Percentiles rank a stretch among this genome's conserved stretches.
Conservation (phyloP, 2,888 invertebrate species). For the Nebria brevicollis region DNA sequence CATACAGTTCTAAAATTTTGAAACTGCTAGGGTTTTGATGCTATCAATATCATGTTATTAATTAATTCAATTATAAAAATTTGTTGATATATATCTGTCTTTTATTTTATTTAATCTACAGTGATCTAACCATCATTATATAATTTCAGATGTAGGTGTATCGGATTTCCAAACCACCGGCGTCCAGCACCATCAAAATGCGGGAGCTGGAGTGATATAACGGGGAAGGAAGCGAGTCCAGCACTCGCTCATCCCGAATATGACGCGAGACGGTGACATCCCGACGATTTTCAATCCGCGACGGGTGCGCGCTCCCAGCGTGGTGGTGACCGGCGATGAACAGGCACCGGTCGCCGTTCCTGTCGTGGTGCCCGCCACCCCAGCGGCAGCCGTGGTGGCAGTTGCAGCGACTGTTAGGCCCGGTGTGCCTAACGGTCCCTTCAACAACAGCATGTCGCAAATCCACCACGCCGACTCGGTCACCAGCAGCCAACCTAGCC, state of each 20-base stretch:
- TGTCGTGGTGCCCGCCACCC: constrained; percentile 53
- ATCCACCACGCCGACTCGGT: constrained; percentile 63
- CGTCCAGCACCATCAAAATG: not conserved
- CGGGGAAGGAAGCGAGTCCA: not conserved
- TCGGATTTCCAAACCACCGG: not conserved
- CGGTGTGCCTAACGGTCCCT: constrained; percentile 63
- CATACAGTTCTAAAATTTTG: too few relatives aligned
- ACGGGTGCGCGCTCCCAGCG: constrained; percentile 59
- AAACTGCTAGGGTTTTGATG: too few relatives aligned
- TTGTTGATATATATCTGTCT: too few relatives aligned
- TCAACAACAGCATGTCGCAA: constrained; percentile 64
- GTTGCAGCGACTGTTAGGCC: constrained; percentile 60
- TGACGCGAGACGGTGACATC: constrained; percentile 80
- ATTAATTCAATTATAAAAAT: too few relatives aligned
- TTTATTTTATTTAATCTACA: too few relatives aligned
- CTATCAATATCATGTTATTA: too few relatives aligned
- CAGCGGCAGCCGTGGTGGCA: constrained; percentile 58
- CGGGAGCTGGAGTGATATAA: not conserved
- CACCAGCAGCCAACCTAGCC: constrained; percentile 72
- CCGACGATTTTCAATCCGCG: constrained; percentile 83
- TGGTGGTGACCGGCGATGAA: constrained; percentile 60
- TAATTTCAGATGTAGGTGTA: constrained; percentile 28
- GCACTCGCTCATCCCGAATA: constrained; percentile 53
- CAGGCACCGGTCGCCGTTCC: constrained; percentile 2
- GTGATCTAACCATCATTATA: not conserved